A percentile compares a stretch with the other conserved stretches of the same genome.
Evolutionary conservation across 53 echinoderm and acorn worm genomes (phyloP).

Genomic region (Paracentrotus lividus): DNA sequence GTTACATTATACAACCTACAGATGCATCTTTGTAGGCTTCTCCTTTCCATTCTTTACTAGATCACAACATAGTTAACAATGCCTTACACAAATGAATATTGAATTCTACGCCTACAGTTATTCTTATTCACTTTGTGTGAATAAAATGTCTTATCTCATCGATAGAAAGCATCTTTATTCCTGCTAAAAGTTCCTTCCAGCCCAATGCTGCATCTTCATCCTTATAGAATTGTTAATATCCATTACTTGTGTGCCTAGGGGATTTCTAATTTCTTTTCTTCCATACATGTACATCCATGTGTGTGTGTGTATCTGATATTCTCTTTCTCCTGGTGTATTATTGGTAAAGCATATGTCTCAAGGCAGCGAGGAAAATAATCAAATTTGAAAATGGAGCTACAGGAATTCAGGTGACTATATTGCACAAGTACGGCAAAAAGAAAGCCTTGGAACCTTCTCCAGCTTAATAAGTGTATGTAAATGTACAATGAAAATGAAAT

Average conservation of each 20-base stretch:
- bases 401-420: not conserved
- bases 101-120: not conserved
- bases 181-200: not conserved
- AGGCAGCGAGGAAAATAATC: not conserved
- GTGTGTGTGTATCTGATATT: not conserved
- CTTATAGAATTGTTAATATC: slow-evolving; percentile 35
- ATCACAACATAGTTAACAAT: not conserved
- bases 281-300: no score
- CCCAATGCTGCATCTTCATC: not conserved
- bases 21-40: not conserved
- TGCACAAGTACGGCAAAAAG: not conserved
- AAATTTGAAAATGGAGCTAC: not conserved
- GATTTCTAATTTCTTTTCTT: slow-evolving; percentile 22
- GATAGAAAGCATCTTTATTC: not conserved
- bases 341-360: not conserved
- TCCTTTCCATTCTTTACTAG: not conserved
- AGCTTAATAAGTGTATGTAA: not conserved
- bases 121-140: not conserved
- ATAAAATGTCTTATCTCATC: slow-evolving; percentile 25
- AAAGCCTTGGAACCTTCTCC: not conserved
- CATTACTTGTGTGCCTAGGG: slow-evolving; percentile 17
- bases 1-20: not conserved
- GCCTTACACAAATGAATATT: slow-evolving; percentile 10
- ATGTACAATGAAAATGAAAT: not conserved
- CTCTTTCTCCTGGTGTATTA: not conserved